Conservation (phyloP, 2,888 invertebrate genomes). For the Aleiodes testaceus region DNA sequence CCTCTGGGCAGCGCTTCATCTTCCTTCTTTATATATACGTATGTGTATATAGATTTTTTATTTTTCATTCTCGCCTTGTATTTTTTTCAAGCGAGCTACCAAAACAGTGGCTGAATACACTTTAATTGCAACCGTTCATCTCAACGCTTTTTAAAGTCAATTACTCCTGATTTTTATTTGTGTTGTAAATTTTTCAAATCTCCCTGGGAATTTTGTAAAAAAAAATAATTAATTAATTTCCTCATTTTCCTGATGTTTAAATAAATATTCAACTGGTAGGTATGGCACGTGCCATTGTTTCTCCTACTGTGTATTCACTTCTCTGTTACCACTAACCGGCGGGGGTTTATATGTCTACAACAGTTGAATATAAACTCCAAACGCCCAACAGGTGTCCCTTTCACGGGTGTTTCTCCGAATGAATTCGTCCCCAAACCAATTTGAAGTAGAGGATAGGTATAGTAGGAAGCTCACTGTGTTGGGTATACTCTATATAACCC, state of each 20-base stretch:
- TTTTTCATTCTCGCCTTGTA: neutral
- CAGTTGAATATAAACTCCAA: slow-evolving; percentile 51
- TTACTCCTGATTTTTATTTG: neutral
- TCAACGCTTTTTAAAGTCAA: slow-evolving; percentile 28
- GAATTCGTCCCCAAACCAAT: slow-evolving; percentile 69
- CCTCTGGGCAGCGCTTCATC: slow-evolving; percentile 72
- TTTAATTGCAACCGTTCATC: slow-evolving; percentile 40
- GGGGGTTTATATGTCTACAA: slow-evolving; percentile 43
- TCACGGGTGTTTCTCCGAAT: slow-evolving; percentile 73
- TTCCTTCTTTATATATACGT: slow-evolving; percentile 55
- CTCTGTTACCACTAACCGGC: slow-evolving; percentile 2
- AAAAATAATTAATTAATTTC: no score
- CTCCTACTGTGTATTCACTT: slow-evolving; percentile 54
- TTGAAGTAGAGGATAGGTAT: slow-evolving; percentile 32
- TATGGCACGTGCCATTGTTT: slow-evolving; percentile 65
- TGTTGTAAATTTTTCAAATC: neutral
- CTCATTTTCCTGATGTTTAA: neutral
- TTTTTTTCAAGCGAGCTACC: slow-evolving; percentile 21
- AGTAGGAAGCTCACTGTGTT: slow-evolving; percentile 47
- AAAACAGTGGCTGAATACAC: slow-evolving; percentile 37
- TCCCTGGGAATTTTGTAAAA: no score
- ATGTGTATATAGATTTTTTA: neutral
- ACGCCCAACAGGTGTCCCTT: slow-evolving; percentile 73
- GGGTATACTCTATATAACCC: slow-evolving; percentile 45
- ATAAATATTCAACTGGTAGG: slow-evolving; percentile 45